phyloP scores from a whole-genome alignment of 2,797 vertebrate genomes.

The Betta splendens region DNA sequence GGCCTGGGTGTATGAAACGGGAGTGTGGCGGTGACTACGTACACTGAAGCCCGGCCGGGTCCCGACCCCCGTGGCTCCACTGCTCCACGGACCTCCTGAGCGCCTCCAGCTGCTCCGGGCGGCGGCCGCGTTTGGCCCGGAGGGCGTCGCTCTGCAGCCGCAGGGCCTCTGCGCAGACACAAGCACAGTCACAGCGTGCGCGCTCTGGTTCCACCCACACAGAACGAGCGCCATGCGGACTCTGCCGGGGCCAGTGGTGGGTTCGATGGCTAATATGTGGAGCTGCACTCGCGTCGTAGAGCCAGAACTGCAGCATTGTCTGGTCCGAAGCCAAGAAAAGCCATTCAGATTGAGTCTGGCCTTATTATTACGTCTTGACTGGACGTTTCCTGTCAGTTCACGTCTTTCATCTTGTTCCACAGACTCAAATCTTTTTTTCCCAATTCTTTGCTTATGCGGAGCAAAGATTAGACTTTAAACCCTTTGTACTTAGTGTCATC shows the following conservation, averaged over 20 bases:
- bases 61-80: conserved; percentile 69
- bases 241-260: background rate
- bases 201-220: background rate
- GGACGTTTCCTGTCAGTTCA: background rate
- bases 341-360: background rate
- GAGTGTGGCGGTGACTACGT: conserved; percentile 8
- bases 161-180: conserved; percentile 84
- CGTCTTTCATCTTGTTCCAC: background rate
- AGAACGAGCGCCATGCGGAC: background rate
- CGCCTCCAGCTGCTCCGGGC: conserved; percentile 82
- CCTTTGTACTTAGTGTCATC: background rate
- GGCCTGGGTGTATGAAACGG: too few relatives aligned
- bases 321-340: background rate
- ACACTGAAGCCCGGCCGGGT: conserved; percentile 58
- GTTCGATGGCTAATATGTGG: background rate
- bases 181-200: conserved; percentile 10
- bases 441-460: background rate
- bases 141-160: conserved; percentile 78
- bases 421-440: background rate
- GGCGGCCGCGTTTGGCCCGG: conserved; percentile 76
- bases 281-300: background rate
- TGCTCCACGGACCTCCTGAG: conserved; percentile 81
- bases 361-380: background rate
- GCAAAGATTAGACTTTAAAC: background rate
- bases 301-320: conserved; percentile 2